Evolutionary conservation across 2,888 invertebrate species (phyloP), one percentile per base, ranked within the genome.

Genomic region (Stenodema calcarata): DNA sequence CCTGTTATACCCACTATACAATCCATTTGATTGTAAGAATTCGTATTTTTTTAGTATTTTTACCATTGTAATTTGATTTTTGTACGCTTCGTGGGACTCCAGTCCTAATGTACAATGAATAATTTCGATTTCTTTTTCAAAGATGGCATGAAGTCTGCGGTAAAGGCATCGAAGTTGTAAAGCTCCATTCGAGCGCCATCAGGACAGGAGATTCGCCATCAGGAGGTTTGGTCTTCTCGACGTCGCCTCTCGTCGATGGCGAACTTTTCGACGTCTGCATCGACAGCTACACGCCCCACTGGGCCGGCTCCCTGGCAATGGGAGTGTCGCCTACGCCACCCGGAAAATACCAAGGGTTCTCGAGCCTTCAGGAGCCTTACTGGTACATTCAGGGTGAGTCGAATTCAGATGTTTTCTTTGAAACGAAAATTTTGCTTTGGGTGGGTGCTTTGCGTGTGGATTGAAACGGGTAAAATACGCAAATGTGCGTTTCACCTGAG

Each of bases 251-350:
- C 27, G 94, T 94, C 47, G 92, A 94, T 82, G 96, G 95, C 88
- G 96, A 97, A 90, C 91, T 96, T 41, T 97, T 96, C 91, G 97
- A 97, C 93, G 94, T 96, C 87, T 86, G 88, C 30, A 83, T 96
- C 84, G 91, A 93, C 87, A 85, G 82, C 14, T 92, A 94, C 87
- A 93, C 93, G 75, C 91, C 92, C 4, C 93, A 94, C 84, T 94
- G 94, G 92, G 94, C 94, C 86, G 97, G 97, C 11, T 94, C 94
- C 47, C 92, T 97, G 76, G 94, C 94, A 87, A 93, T 97, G 91
- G 97, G 97, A 0, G 93, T 97, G 12, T 95, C 97, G 0, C 28
- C 75, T 4, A 73, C 73, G 4, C 42, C 44, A 1, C 84, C 84
- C 1, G 84, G 70, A 1, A 84, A 84, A 28, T 84, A 84, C 27